Evolutionary conservation across 1,140 invertebrate species (phyloP), one percentile per base, ranked within the genome.

Genomic region (Cheumatopsyche charites): DNA sequence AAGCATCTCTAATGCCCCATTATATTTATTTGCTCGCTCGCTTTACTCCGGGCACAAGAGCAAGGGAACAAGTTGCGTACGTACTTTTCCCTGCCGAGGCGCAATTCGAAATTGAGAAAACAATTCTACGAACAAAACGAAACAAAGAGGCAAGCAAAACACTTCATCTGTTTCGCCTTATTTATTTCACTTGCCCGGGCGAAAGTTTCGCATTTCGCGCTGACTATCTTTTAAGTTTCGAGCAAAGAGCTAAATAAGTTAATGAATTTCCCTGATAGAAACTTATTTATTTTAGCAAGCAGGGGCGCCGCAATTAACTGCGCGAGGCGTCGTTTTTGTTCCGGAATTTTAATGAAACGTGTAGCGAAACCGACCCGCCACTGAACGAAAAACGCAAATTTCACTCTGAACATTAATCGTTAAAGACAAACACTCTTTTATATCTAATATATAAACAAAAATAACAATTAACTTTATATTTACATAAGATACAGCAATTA

Each of bases 251-350:
- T 49, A 49, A 49, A 49, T 49, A 15, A 49, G 13, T 49, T 49
- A 49, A 49, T 49, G 45, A 49, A 49, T 49, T 49, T 49, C 17
- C 45, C 13, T 49, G 45, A 49, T 49, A 19, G 13, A 49, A 49
- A 49, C 13, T 49, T 49, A 15, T 49, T 19, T 19, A 49, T n/a
- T 49, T n/a, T 49, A n/a, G n/a, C n/a, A n/a, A n/a, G n/a, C 45
- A 13, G 13, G 13, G 45, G 45, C 45, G 45, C 45, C 17, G 13
- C 13, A 15, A 15, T 49, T n/a, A 49, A 49, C 13, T 49, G 45
- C 17, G 45, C 13, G 13, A 49, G 4, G 17, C 45, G 45, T 49
- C 13, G 45, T 19, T 49, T 19, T 49, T 49, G 13, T n/a, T n/a
- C 3, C 45, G 45, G 13, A 49, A 49, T 15, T 19, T 49, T 49